Evolutionary conservation across 2,888 invertebrate genomes (phyloP).

Genomic region (Melanchra persicariae): DNA sequence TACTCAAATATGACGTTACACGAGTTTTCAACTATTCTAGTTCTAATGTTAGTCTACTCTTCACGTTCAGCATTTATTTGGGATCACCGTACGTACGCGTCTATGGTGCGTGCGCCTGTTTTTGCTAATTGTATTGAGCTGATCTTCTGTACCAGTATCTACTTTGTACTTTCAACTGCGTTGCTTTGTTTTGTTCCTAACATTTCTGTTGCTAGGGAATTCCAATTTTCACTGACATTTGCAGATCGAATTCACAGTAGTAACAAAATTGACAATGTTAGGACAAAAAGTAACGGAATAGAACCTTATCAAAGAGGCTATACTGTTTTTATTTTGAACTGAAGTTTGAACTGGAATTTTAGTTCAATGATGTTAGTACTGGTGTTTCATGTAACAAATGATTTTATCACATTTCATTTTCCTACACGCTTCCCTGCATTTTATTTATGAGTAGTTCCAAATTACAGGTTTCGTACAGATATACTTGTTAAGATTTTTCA

Average conservation of each 20-base stretch:
- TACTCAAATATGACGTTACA: too few species aligned
- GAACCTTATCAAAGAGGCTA: not conserved
- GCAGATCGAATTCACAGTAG: conserved; percentile 51
- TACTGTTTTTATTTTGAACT: not conserved
- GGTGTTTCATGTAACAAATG: not conserved
- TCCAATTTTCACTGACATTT: conserved; percentile 63
- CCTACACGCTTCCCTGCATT: not conserved
- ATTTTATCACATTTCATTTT: not conserved
- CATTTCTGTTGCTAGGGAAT: conserved; percentile 56
- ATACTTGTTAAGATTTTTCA: too few species aligned
- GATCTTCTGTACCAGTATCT: not conserved
- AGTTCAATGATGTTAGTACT: not conserved
- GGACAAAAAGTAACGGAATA: not conserved
- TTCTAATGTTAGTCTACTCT: too few species aligned
- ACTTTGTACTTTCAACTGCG: not conserved
- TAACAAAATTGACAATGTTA: conserved; percentile 31
- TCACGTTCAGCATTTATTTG: not conserved
- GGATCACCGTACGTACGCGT: not conserved
- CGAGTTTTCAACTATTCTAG: too few species aligned
- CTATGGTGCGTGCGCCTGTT: too few species aligned
- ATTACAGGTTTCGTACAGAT: not conserved
- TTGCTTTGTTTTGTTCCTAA: conserved; percentile 42
- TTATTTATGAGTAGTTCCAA: not conserved
- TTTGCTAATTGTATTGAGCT: not conserved
- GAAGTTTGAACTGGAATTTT: too few species aligned